These are phyloP conservation scores for Conger conger DNA, from an alignment of 2,113 vertebrate species.

Conservation along the genomic window DNA sequence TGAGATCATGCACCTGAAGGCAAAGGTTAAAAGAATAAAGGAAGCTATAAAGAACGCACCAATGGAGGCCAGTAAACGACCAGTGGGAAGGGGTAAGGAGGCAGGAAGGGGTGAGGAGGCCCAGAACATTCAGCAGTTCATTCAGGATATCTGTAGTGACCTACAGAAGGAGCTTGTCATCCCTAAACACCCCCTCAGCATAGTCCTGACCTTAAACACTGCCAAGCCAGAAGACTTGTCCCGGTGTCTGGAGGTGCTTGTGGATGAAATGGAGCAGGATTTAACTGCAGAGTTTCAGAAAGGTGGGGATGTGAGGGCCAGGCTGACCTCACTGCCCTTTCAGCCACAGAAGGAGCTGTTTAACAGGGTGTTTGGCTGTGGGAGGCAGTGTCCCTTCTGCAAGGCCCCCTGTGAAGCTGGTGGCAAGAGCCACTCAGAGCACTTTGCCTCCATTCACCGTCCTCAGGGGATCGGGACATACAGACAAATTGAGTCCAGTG, in stretches of 20 bases:
- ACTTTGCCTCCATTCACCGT: conserved; percentile 54
- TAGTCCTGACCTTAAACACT: conserved; percentile 48
- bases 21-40: conserved; percentile 34
- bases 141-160: conserved; percentile 41
- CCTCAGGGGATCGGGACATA: conserved; percentile 19
- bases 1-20: conserved; percentile 29
- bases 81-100: background rate
- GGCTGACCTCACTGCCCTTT: conserved; percentile 31
- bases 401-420: conserved; percentile 62
- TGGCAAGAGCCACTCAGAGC: conserved; percentile 46
- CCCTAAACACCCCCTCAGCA: conserved; percentile 45
- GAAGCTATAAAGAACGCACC: conserved; percentile 37
- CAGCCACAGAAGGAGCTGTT: conserved; percentile 64
- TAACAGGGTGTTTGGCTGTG: conserved; percentile 63
- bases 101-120: too few species aligned
- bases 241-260: conserved; percentile 30
- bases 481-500: fast-evolving
- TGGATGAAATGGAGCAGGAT: conserved; percentile 37
- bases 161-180: conserved; percentile 55
- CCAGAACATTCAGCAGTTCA: conserved; percentile 42
- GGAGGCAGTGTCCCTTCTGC: conserved; percentile 68
- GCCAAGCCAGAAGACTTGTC: conserved; percentile 49
- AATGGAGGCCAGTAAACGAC: background rate
- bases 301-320: background rate
- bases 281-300: conserved; percentile 28